phyloP scores from a whole-genome alignment of 2,797 vertebrate genomes.

The Sebastes glaucus region DNA sequence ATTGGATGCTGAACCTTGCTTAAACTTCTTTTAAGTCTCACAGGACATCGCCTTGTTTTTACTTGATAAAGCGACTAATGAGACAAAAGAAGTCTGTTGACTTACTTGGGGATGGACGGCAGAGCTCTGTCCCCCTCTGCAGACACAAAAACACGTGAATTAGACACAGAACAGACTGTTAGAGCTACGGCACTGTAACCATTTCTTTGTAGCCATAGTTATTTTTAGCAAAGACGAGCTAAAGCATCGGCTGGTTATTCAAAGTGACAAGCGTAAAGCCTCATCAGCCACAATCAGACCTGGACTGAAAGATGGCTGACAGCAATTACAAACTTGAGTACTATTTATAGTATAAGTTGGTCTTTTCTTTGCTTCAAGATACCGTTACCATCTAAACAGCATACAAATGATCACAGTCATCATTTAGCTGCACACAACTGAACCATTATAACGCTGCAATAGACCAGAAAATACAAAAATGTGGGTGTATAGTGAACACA shows the following conservation, averaged over 20 bases:
- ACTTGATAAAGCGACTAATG: not conserved
- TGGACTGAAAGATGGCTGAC: conserved; percentile 19
- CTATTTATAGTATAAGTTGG: not conserved
- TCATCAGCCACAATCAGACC: conserved; percentile 22
- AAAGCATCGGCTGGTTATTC: conserved; percentile 27
- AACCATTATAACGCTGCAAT: not conserved
- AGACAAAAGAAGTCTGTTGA: conserved; percentile 12
- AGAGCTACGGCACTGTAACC: not conserved
- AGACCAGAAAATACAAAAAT: not conserved
- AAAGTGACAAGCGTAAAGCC: conserved; percentile 35
- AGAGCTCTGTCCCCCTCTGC: conserved; percentile 97
- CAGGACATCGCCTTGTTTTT: not conserved
- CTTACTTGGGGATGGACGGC: conserved; percentile 98
- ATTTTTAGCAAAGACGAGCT: conserved; percentile 45
- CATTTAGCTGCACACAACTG: not conserved
- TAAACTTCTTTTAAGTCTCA: not conserved
- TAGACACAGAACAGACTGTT: conserved; percentile 1
- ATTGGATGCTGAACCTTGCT: not conserved
- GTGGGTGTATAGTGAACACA: not conserved
- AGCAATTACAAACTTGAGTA: not conserved
- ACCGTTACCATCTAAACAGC: not conserved
- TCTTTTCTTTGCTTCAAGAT: not conserved
- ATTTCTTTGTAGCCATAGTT: conserved; percentile 18
- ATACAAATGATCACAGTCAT: not conserved
- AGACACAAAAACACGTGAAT: conserved; percentile 47